Evolutionary conservation across 1,140 invertebrate genomes (phyloP).

Genomic region (Pachyrhynchus sulphureomaculatus): DNA sequence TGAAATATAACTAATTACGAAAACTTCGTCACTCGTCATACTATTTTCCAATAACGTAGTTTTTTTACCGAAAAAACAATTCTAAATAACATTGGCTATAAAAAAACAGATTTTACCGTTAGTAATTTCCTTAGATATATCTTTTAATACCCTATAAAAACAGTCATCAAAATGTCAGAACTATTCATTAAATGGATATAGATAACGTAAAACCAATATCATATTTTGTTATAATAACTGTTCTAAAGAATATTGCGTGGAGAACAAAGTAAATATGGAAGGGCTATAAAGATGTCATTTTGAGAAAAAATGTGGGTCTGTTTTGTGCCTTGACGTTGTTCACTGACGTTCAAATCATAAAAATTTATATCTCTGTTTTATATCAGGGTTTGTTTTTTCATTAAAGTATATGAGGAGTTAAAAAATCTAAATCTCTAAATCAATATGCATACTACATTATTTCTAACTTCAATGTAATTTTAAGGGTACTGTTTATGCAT

Average conservation of each 20-base stretch:
- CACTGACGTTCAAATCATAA: too few relatives aligned
- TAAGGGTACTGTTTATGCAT: too few relatives aligned
- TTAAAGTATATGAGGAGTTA: too few relatives aligned
- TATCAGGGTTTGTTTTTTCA: too few relatives aligned
- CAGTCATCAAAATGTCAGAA: neutral
- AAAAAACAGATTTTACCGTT: conserved; percentile 10
- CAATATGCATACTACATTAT: too few relatives aligned
- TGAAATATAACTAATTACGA: too few relatives aligned
- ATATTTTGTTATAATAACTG: conserved; percentile 1
- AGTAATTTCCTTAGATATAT: neutral
- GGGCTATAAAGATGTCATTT: conserved; percentile 3
- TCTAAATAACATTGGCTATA: neutral
- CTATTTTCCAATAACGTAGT: neutral
- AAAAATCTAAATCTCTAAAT: too few relatives aligned
- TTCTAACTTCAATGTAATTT: too few relatives aligned
- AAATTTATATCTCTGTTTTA: too few relatives aligned
- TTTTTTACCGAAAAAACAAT: neutral
- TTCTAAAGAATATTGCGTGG: neutral
- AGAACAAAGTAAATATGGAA: neutral
- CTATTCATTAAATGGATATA: conserved; percentile 9
- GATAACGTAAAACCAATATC: neutral
- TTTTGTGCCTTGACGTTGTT: neutral
- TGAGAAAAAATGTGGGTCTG: neutral
- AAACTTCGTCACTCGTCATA: too few relatives aligned
- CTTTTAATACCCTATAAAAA: conserved; percentile 16